Base-by-base conservation (phyloP, 2,113 vertebrate genomes). In the Cinclus mexicanus region DNA sequence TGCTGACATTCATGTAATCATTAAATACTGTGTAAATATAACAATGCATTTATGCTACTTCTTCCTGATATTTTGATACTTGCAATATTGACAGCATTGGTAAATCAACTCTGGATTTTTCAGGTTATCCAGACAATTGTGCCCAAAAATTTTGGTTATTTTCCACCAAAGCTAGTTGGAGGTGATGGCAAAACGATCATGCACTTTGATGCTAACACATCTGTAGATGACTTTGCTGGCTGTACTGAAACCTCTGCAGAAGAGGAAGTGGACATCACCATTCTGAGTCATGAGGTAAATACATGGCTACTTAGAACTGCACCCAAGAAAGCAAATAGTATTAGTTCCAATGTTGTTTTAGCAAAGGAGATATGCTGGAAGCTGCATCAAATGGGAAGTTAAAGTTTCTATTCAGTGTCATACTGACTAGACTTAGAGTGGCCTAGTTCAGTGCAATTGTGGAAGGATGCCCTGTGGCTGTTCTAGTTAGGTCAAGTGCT, bases 41-140 rank as follows among this genome's bases (percentile, higher is more conserved):
- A 22, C 14, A 41, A 29, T 4, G 6, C 5, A 15, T 46, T 89
- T 12, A 2, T 78, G 26, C 33, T 9, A 13, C 35, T 84, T 69
- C 14, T 88, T 80, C 23, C 41, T 83, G 31, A 1, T 64, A 9
- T 90, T 85, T 22, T 50, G 28, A 44, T n/a, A 25, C 13, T 24
- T 67, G 35, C 41, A 53, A n/a, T 65, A 61, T 25, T 76, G 61
- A 68, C 17, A 67, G 11, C 56, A 41, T 7, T 79, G 49, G 22
- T 60, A 50, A 92, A 67, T 50, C 31, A 56, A 31, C 44, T 85
- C 60, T 63, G 83, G 6, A 22, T 72, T 89, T 95, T 97, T 55
- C 63, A 99, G 98, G 98, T 99, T 87, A 96, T 98, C 89, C 99
- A 98, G 95, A 97, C 98, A 87, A 97, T 99, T 65, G 97, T 98